Evolutionary conservation across 2,113 vertebrate genomes (phyloP).

Genomic region (Rhineura floridana): DNA sequence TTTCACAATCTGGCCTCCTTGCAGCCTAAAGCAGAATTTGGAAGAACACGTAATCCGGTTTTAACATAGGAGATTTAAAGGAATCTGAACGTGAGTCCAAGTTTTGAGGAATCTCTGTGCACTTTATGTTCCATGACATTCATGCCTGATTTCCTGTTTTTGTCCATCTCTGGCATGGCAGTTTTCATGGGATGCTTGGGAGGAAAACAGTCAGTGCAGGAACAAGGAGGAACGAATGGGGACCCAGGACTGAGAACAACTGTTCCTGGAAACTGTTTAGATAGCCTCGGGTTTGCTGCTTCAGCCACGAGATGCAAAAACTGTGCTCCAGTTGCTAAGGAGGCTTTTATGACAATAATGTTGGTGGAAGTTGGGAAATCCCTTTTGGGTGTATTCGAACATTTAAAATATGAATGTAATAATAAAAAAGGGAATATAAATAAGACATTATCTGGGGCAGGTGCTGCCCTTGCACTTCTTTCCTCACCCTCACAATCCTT

Average conservation of each 20-base stretch:
- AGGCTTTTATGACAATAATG: neutral
- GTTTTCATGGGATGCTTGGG: constrained; percentile 23
- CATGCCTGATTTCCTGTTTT: constrained; percentile 32
- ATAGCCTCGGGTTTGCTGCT: neutral
- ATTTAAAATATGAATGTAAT: neutral
- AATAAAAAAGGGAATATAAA: neutral
- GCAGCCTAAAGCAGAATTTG: constrained; percentile 30
- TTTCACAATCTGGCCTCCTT: constrained; percentile 26
- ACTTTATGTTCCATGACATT: constrained; percentile 13
- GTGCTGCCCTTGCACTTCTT: neutral
- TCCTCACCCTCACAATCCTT: neutral
- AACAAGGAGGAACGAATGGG: constrained; percentile 4
- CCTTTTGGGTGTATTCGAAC: neutral
- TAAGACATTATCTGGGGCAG: neutral
- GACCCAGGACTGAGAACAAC: constrained; percentile 12
- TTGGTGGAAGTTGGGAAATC: neutral
- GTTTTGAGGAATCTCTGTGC: constrained; percentile 30
- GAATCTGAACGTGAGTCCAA: constrained; percentile 32
- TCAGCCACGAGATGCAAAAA: neutral
- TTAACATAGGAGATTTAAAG: constrained; percentile 19
- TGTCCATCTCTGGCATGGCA: neutral
- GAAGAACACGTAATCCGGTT: constrained; percentile 52
- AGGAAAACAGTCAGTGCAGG: constrained; percentile 38
- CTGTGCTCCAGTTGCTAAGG: neutral
- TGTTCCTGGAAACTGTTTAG: constrained; percentile 2